Evolutionary conservation across 2,113 vertebrate genomes (phyloP).

Genomic region (Tragelaphus buxtoni): DNA sequence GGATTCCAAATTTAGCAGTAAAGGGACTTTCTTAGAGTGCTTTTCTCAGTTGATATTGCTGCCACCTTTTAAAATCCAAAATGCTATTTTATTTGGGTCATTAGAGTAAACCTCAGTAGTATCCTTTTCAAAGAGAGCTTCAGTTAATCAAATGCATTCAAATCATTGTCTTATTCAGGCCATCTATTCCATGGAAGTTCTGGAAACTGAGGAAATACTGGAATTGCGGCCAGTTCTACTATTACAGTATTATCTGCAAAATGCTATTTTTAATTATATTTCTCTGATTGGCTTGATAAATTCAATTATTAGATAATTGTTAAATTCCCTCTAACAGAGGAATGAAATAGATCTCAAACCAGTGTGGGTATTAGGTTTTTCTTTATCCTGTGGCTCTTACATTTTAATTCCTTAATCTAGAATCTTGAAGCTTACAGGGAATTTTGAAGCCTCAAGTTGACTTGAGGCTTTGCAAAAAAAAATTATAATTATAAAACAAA

Average conservation of each 20-base stretch:
- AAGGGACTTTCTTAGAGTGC: neutral
- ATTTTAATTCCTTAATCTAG: neutral
- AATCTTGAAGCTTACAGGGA: neutral
- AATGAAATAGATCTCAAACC: constrained; percentile 39
- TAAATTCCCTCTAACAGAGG: constrained; percentile 54
- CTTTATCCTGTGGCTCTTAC: neutral
- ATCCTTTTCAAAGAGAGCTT: constrained; percentile 18
- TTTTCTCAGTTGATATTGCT: neutral
- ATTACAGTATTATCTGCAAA: constrained; percentile 41
- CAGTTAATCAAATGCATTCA: neutral
- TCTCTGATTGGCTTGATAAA: constrained; percentile 59
- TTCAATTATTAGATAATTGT: constrained; percentile 73
- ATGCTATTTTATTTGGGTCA: constrained; percentile 11
- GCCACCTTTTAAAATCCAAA: neutral
- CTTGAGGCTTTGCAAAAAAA: neutral
- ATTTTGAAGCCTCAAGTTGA: neutral
- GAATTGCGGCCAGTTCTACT: neutral
- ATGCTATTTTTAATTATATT: constrained; percentile 43
- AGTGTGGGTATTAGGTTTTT: neutral
- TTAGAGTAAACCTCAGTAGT: constrained; percentile 8
- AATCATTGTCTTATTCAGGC: neutral
- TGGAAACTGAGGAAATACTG: constrained; percentile 17
- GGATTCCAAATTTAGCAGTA: constrained; percentile 14
- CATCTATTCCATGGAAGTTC: neutral
- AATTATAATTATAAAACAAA: neutral